These are phyloP conservation scores for Pteropus alecto DNA, from an alignment of 2,113 vertebrate species.

Conservation along the genomic window DNA sequence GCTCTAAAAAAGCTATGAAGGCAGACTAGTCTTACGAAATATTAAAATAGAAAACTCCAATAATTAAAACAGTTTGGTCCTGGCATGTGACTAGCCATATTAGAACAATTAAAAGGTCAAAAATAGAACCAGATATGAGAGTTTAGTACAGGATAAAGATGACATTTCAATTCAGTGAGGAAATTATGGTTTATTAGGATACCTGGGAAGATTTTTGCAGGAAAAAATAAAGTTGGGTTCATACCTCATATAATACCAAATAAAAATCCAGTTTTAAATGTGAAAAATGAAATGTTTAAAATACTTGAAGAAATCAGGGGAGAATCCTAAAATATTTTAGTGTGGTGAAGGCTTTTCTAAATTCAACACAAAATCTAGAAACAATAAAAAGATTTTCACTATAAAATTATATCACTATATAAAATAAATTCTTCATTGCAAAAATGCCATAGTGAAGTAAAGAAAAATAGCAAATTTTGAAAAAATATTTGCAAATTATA, in stretches of 20 bases:
- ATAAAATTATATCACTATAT: background rate
- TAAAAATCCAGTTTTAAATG: background rate
- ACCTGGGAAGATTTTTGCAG: background rate
- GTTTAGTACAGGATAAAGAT: background rate
- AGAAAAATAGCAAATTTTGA: background rate
- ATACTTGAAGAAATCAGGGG: background rate
- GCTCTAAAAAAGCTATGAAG: background rate
- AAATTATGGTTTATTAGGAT: background rate
- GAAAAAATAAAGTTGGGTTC: background rate
- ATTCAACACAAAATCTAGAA: background rate
- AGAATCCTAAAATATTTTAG: background rate
- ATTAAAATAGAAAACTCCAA: background rate
- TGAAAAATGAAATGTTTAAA: background rate
- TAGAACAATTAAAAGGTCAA: background rate
- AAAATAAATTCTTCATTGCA: background rate
- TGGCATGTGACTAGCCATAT: background rate
- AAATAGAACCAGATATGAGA: background rate
- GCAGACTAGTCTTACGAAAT: background rate
- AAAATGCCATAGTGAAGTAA: background rate
- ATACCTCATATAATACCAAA: background rate
- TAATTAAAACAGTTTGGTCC: background rate
- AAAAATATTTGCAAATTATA: background rate
- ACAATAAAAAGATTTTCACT: background rate
- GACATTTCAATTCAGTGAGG: background rate
- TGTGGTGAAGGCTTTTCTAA: background rate